phyloP scores from a whole-genome alignment of 2,113 vertebrate genomes.

The Paramormyrops kingsleyae region DNA sequence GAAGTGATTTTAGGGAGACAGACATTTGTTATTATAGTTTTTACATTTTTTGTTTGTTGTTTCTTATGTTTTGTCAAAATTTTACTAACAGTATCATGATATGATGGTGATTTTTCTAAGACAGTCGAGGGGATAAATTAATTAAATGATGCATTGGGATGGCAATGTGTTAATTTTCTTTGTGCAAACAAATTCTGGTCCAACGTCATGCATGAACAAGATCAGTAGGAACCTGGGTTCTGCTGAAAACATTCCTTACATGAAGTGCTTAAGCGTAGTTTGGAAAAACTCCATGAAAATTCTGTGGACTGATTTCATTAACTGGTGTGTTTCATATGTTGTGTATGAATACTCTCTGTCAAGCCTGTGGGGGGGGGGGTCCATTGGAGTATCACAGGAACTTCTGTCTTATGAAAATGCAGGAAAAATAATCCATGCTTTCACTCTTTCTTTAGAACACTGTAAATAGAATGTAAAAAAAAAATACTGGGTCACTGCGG shows the following conservation, averaged over 20 bases:
- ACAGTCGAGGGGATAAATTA: too few relatives aligned
- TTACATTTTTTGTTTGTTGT: not conserved
- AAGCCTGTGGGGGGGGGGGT: not conserved
- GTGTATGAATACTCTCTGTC: not conserved
- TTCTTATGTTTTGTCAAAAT: not conserved
- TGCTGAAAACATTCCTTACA: not conserved
- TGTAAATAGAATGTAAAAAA: conserved; percentile 9
- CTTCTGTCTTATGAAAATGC: not conserved
- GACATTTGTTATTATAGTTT: not conserved
- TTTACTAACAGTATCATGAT: not conserved
- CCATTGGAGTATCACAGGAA: not conserved
- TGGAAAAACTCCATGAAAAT: not conserved
- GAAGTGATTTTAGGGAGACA: not conserved
- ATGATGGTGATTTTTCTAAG: not conserved
- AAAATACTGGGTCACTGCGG: not conserved
- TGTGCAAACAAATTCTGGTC: not conserved
- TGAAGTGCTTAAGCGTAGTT: not conserved
- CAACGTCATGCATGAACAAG: not conserved
- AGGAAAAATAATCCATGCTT: not conserved
- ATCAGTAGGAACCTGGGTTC: not conserved
- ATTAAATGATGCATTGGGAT: not conserved
- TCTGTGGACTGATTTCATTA: not conserved
- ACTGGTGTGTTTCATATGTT: not conserved
- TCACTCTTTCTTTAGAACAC: not conserved
- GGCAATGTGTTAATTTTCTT: not conserved